Percentiles rank a stretch among this genome's conserved stretches.
These are phyloP conservation scores for Oscarella lobularis DNA, from an alignment of 37 sponge, comb jelly and placozoan species.

Conservation along the genomic window DNA sequence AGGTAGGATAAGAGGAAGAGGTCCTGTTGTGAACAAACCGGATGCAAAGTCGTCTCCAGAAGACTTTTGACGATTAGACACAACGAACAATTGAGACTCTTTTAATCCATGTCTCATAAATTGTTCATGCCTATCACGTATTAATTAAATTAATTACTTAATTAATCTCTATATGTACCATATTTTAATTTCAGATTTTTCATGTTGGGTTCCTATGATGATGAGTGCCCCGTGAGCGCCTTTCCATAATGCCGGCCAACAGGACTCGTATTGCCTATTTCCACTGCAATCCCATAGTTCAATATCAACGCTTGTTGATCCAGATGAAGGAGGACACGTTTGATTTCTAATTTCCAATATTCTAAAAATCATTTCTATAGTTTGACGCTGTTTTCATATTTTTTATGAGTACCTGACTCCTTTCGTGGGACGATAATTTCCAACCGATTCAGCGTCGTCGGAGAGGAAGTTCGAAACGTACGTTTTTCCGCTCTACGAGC, in stretches of 20 bases:
- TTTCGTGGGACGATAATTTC: too few relatives aligned
- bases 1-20: background rate
- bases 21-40: background rate
- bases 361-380: too few relatives aligned
- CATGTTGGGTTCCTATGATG: conserved; percentile 3
- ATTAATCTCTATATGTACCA: background rate
- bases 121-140: background rate
- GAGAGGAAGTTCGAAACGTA: too few relatives aligned
- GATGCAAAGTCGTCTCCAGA: background rate
- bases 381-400: too few relatives aligned
- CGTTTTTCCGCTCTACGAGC: too few relatives aligned
- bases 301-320: too few relatives aligned
- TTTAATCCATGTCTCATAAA: background rate
- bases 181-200: background rate
- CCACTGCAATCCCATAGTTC: too few relatives aligned
- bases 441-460: too few relatives aligned
- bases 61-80: background rate
- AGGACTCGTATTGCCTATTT: too few relatives aligned
- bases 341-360: too few relatives aligned
- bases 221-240: conserved; percentile 56
- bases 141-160: background rate
- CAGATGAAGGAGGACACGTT: too few relatives aligned
- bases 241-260: conserved; percentile 69
- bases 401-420: too few relatives aligned
- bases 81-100: background rate